Evolutionary conservation across 2,888 invertebrate genomes (phyloP).

Genomic region (Tetragnatha montana): DNA sequence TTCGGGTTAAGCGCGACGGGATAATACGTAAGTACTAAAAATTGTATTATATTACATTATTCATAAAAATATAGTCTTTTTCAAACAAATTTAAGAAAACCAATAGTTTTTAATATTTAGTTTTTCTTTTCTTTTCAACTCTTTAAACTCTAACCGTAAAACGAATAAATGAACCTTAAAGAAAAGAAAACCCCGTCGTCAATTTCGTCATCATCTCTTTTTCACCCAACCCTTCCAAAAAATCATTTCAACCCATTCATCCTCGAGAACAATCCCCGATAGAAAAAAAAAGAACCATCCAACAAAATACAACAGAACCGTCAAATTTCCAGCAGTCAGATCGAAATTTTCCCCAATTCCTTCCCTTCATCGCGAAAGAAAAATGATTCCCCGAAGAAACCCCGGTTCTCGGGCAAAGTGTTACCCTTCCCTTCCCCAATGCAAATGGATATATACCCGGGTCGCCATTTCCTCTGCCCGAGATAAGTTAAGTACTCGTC

Average conservation of each 20-base stretch:
- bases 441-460: constrained; percentile 34
- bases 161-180: too few relatives aligned
- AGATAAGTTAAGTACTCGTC: constrained; percentile 30
- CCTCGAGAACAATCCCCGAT: background rate
- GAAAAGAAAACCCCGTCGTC: too few relatives aligned
- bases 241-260: background rate
- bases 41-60: too few relatives aligned
- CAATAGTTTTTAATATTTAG: too few relatives aligned
- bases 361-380: constrained; percentile 8
- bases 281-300: background rate
- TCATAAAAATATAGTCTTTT: too few relatives aligned
- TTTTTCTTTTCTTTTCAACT: too few relatives aligned
- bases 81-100: too few relatives aligned
- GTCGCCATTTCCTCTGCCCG: constrained; percentile 12
- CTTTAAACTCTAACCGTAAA: too few relatives aligned
- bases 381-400: constrained; percentile 17
- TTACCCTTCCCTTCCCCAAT: background rate
- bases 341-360: background rate
- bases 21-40: too few relatives aligned
- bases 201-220: too few relatives aligned
- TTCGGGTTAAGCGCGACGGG: too few relatives aligned
- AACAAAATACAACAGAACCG: background rate
- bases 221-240: too few relatives aligned
- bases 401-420: constrained; percentile 30
- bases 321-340: background rate